Evolutionary conservation across 1,140 invertebrate species (phyloP).

Genomic region (Anadara kagoshimensis): DNA sequence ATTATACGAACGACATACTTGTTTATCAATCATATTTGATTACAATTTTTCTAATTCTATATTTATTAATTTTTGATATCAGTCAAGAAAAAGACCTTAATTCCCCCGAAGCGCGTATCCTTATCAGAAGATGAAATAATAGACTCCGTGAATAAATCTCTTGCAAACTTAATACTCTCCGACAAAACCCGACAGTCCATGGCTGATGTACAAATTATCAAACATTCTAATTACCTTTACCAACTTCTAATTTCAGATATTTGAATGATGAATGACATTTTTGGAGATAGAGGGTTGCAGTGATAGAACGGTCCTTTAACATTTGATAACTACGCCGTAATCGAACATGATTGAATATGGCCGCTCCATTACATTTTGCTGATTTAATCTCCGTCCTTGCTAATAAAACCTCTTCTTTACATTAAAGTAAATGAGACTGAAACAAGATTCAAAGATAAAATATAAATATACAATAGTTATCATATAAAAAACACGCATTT

Average conservation of each 20-base stretch:
- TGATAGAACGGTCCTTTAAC: too few relatives aligned
- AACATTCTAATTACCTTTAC: constrained; percentile 10
- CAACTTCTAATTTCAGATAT: constrained; percentile 14
- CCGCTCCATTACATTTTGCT: too few relatives aligned
- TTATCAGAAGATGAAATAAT: constrained; percentile 13
- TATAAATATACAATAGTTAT: too few relatives aligned
- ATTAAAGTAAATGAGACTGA: too few relatives aligned
- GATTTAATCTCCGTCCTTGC: too few relatives aligned
- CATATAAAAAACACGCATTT: too few relatives aligned
- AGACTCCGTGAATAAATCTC: constrained; percentile 8
- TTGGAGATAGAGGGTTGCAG: too few relatives aligned
- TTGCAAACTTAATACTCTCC: constrained; percentile 10
- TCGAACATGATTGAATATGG: too few relatives aligned
- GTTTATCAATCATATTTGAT: constrained; percentile 23
- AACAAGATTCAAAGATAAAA: too few relatives aligned
- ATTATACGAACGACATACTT: constrained; percentile 6
- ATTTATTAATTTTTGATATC: constrained; percentile 24
- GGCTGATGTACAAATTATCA: constrained; percentile 15
- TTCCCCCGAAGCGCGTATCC: background rate
- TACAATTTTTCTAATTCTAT: constrained; percentile 12
- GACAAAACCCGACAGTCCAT: background rate
- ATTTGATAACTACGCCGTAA: too few relatives aligned
- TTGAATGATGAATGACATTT: constrained; percentile 12
- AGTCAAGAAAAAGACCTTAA: constrained; percentile 4
- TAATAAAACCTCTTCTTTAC: too few relatives aligned